Evolutionary conservation across 2,113 vertebrate species (phyloP).

Genomic region (Henicopernis longicauda): DNA sequence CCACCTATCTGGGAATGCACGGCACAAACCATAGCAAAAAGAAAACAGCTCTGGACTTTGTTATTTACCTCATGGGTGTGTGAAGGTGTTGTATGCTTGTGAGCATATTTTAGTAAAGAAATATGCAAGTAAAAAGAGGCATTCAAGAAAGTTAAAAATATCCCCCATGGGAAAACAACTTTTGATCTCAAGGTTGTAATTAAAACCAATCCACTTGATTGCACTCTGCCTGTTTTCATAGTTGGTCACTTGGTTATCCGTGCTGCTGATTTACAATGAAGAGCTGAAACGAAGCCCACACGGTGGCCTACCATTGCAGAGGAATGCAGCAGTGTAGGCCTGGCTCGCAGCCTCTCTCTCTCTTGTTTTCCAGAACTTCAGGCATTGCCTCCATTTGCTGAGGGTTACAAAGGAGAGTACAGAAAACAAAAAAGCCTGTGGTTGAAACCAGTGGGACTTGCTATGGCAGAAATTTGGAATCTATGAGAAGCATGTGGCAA

Average conservation of each 20-base stretch:
- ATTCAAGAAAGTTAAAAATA: background rate
- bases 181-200: background rate
- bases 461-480: slow-evolving; percentile 77
- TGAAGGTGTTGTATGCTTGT: background rate
- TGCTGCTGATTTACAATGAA: background rate
- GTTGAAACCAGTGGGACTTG: slow-evolving; percentile 67
- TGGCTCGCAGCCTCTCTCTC: background rate
- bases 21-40: background rate
- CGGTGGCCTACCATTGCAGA: background rate
- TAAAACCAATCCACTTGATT: background rate
- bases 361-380: slow-evolving; percentile 61
- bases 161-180: background rate
- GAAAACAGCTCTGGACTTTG: background rate
- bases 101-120: background rate
- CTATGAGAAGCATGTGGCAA: slow-evolving; percentile 77
- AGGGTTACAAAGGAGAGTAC: slow-evolving; percentile 33
- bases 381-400: slow-evolving; percentile 22
- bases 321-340: slow-evolving; percentile 71
- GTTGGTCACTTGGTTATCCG: background rate
- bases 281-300: slow-evolving; percentile 6
- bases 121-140: background rate
- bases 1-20: background rate
- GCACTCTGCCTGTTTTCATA: background rate
- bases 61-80: background rate
- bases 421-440: slow-evolving; percentile 73